Conservation (phyloP, 1,140 invertebrate species). For the Diachasmimorpha longicaudata region DNA sequence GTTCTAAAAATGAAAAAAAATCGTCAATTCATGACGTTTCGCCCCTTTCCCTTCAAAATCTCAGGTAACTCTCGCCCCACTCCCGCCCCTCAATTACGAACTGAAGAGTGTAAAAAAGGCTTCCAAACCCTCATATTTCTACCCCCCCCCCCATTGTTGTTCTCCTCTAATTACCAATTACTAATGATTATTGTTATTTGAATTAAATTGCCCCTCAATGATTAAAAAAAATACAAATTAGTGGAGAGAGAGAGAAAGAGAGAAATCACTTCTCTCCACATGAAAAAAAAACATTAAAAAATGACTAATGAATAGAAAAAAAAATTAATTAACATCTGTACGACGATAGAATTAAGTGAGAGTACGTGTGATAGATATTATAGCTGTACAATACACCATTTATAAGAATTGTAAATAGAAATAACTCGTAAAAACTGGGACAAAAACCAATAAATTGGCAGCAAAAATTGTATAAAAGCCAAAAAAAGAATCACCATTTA, state of each 20-base stretch:
- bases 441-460: slow-evolving; percentile 40
- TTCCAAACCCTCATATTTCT: not conserved
- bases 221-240: no score
- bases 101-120: not conserved
- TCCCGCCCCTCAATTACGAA: not conserved
- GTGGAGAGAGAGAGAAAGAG: no score
- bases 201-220: no score
- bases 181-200: no score
- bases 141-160: not conserved
- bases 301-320: slow-evolving; percentile 29
- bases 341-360: slow-evolving; percentile 3
- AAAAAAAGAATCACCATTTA: slow-evolving; percentile 20
- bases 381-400: slow-evolving; percentile 56
- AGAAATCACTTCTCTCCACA: no score
- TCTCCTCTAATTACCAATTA: not conserved
- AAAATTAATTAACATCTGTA: slow-evolving; percentile 9
- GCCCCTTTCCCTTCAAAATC: not conserved
- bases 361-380: slow-evolving; percentile 48
- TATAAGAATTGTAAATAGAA: slow-evolving; percentile 56
- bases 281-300: not conserved
- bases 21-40: no score
- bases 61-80: not conserved
- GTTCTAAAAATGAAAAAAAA: no score
- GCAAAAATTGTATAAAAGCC: slow-evolving; percentile 36
- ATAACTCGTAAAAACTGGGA: slow-evolving; percentile 11